Evolutionary conservation across 2,113 vertebrate species (phyloP).

Genomic region (Ornithorhynchus anatinus): DNA sequence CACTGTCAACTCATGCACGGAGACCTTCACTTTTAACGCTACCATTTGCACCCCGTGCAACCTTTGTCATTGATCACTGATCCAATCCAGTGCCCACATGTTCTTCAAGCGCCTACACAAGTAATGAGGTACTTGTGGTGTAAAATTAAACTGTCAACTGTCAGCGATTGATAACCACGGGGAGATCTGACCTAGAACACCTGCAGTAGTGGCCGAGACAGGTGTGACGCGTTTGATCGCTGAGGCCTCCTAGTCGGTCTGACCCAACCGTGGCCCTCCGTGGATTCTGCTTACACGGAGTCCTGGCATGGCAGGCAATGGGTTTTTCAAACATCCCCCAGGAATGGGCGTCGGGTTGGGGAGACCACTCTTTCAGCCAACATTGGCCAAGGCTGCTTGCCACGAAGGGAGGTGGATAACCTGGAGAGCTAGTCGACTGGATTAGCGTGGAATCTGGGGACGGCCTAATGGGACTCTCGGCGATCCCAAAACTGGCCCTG

Average conservation of each 20-base stretch:
- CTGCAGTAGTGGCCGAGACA: conserved; percentile 88
- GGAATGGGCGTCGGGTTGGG: neutral
- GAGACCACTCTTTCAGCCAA: neutral
- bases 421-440: neutral
- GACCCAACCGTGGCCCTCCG: conserved; percentile 75
- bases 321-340: conserved; percentile 18
- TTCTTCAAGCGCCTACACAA: conserved; percentile 91
- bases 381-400: neutral
- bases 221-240: conserved; percentile 89
- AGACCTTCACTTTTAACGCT: conserved; percentile 92
- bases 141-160: conserved; percentile 99
- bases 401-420: neutral
- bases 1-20: conserved; percentile 88
- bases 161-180: conserved; percentile 98
- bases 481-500: too few relatives aligned
- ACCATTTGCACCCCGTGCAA: conserved; percentile 84
- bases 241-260: conserved; percentile 81
- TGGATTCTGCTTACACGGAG: conserved; percentile 69
- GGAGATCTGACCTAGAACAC: conserved; percentile 90
- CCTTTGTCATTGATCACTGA: conserved; percentile 99
- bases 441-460: conserved; percentile 31
- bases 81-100: conserved; percentile 98
- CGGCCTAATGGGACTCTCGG: neutral
- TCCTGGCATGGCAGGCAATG: conserved; percentile 47
- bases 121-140: conserved; percentile 98